Evolutionary conservation across 2,797 vertebrate genomes (phyloP), one percentile per base, ranked within the genome.

Genomic region (Podarcis siculus): DNA sequence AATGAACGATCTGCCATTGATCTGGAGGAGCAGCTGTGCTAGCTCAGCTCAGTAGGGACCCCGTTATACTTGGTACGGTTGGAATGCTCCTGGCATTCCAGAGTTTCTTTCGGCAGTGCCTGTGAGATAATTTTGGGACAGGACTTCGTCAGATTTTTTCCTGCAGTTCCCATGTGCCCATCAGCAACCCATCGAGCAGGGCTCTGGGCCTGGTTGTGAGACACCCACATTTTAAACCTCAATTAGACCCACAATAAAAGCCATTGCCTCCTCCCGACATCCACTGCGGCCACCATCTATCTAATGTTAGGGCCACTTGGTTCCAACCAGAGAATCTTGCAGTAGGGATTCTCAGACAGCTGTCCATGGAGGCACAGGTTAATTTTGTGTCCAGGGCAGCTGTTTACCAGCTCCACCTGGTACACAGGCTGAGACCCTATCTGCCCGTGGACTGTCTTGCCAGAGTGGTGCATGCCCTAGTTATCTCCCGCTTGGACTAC

Each of bases 11-110:
- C 71, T 67, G 77, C 30, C 58, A 82, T 8, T 76, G 72, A 76
- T 76, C 71, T 82, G 79, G 35, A 82, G 80, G 58, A 87, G 86
- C 79, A 87, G 79, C 79, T 76, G 79, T 64, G n/a, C 66, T 79
- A 8, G 76, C 42, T 37, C 21, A 15, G 64, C 77, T 69, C 75
- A 66, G 73, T 39, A 25, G 58, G 84, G 58, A 76, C 61, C 13
- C 85, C n/a, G 66, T 27, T 58, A 37, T 35, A 71, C 23, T 79
- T 71, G 66, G 76, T 42, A 19, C 8, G 23, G n/a, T 32, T 86
- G 45, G 77, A 71, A 79, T 86, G 45, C 66, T 30, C 21, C 77
- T 9, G 32, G 64, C n/a, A 71, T 71, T 71, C 77, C 32, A 19
- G 85, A 9, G 37, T 86, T 71, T 86, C 42, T 79, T 86, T 79